phyloP scores from a whole-genome alignment of 2,113 vertebrate genomes.

The Otis tarda region DNA sequence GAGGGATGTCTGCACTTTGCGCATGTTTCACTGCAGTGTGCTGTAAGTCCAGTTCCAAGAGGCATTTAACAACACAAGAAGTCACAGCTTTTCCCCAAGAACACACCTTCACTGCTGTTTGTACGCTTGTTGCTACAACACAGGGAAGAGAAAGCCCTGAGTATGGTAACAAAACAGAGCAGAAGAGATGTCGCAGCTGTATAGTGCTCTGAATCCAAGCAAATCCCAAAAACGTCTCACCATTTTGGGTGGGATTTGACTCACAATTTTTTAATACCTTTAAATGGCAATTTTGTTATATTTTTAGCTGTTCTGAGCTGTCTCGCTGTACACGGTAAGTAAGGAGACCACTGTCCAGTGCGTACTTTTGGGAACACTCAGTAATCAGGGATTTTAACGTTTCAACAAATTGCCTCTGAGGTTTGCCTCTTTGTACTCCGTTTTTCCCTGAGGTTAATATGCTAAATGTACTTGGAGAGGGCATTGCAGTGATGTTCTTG shows the following conservation, averaged over 20 bases:
- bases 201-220: not conserved
- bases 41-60: not conserved
- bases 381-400: not conserved
- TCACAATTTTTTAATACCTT: not conserved
- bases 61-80: not conserved
- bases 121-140: fast-evolving
- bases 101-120: not conserved
- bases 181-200: not conserved
- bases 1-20: not conserved
- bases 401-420: not conserved
- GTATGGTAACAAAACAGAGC: fast-evolving
- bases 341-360: not conserved
- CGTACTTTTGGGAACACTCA: not conserved
- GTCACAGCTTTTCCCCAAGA: not conserved
- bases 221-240: not conserved
- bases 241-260: not conserved
- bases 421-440: not conserved
- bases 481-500: not conserved
- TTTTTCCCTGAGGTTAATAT: not conserved
- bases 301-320: not conserved
- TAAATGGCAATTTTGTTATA: not conserved
- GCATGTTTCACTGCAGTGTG: fast-evolving
- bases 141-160: not conserved
- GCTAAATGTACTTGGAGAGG: not conserved
- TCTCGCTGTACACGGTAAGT: not conserved